Percentiles rank a stretch among this genome's conserved stretches.
These are phyloP conservation scores for Arge pagana DNA, from an alignment of 2,888 invertebrate species.

Conservation along the genomic window DNA sequence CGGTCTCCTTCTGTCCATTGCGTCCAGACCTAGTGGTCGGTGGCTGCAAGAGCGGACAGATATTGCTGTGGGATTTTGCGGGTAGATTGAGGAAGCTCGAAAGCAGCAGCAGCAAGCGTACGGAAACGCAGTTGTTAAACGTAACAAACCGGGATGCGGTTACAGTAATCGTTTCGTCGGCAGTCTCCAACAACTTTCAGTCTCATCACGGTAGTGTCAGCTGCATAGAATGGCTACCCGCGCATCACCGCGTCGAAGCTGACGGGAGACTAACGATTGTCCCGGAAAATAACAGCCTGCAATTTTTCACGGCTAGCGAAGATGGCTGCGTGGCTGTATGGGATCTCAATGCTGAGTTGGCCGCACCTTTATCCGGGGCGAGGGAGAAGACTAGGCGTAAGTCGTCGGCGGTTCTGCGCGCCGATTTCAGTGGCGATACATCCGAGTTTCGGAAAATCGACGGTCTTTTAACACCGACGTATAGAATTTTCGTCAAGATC, in stretches of 20 bases:
- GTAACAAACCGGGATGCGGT: not conserved
- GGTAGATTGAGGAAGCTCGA: slow-evolving; percentile 16
- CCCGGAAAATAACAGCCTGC: slow-evolving; percentile 33
- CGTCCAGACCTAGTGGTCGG: slow-evolving; percentile 47
- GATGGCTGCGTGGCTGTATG: slow-evolving; percentile 51
- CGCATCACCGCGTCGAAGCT: slow-evolving; percentile 56
- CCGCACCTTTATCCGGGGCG: slow-evolving; percentile 30
- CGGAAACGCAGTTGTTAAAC: slow-evolving; percentile 22
- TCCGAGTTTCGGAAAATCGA: slow-evolving; percentile 34
- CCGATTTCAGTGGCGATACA: not conserved
- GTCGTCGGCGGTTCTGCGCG: slow-evolving; percentile 24
- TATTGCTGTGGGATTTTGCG: slow-evolving; percentile 51
- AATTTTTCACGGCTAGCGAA: slow-evolving; percentile 49
- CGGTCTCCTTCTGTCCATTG: slow-evolving; percentile 51
- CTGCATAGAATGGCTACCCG: slow-evolving; percentile 68
- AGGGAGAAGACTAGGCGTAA: slow-evolving; percentile 8
- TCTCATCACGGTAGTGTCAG: slow-evolving; percentile 67
- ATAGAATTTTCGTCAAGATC: slow-evolving; percentile 28
- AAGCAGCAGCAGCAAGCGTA: slow-evolving; percentile 21
- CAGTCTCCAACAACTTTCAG: slow-evolving; percentile 29
- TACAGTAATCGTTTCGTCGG: not conserved
- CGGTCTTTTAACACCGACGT: slow-evolving; percentile 53
- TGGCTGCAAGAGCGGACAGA: slow-evolving; percentile 51
- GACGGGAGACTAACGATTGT: slow-evolving; percentile 11
- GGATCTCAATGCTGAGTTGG: slow-evolving; percentile 49